Conservation (phyloP, 53 echinoderm and acorn worm species). For the Crossaster papposus region DNA sequence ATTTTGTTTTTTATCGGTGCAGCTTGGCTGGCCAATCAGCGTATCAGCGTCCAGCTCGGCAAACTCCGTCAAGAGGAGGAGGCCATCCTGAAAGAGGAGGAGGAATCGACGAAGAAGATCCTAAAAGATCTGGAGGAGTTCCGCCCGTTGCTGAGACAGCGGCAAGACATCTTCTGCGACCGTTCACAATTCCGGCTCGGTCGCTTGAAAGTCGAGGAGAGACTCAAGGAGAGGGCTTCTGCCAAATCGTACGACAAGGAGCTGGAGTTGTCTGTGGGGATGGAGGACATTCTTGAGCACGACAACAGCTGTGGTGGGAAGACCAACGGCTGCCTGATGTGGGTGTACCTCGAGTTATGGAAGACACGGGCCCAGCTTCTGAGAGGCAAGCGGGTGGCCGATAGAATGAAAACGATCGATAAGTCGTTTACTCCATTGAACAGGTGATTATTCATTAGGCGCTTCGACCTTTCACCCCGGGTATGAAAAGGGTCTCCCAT, state of each 20-base stretch:
- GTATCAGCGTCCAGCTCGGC: neutral
- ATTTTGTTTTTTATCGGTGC: too few relatives aligned
- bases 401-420: constrained; percentile 25
- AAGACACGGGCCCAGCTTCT: constrained; percentile 64
- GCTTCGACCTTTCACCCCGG: too few relatives aligned
- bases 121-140: constrained; percentile 66
- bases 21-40: constrained; percentile 59
- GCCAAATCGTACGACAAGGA: constrained; percentile 72
- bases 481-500: too few relatives aligned
- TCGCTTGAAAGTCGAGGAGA: constrained; percentile 63
- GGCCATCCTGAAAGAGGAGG: too few relatives aligned
- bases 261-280: constrained; percentile 58
- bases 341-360: constrained; percentile 87
- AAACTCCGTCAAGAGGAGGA: too few relatives aligned
- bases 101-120: too few relatives aligned
- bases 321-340: constrained; percentile 86
- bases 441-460: too few relatives aligned
- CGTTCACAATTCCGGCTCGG: constrained; percentile 23
- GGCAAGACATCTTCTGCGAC: constrained; percentile 85
- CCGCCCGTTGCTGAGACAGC: constrained; percentile 54
- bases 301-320: constrained; percentile 68
- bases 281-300: constrained; percentile 71
- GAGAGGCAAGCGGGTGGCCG: constrained; percentile 52
- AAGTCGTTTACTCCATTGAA: neutral
- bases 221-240: constrained; percentile 60